Conservation (phyloP, 2,888 invertebrate species). For the Conops quadrifasciatus region DNA sequence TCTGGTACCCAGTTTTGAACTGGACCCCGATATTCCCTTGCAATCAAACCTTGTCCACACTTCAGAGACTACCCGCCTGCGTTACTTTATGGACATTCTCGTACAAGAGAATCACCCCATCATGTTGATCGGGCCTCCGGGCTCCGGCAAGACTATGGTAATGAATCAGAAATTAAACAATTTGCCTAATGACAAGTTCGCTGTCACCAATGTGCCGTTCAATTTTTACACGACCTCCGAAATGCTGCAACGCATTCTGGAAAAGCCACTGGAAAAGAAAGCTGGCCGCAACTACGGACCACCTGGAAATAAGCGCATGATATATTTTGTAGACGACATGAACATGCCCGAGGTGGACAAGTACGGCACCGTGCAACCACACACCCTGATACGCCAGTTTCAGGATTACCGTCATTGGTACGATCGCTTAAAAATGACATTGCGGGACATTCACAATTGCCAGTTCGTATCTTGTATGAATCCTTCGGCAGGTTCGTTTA, state of each 20-base stretch:
- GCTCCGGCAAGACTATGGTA: conserved; percentile 92
- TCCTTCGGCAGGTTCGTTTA: conserved; percentile 94
- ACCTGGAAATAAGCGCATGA: conserved; percentile 88
- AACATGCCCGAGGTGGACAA: conserved; percentile 97
- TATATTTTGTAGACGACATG: conserved; percentile 95
- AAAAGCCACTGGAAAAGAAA: conserved; percentile 93
- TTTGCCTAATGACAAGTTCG: conserved; percentile 76
- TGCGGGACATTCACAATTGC: conserved; percentile 92
- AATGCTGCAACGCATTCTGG: conserved; percentile 86
- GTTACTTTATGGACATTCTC: conserved; percentile 88
- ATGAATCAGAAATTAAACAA: conserved; percentile 82
- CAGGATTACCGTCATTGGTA: conserved; percentile 97
- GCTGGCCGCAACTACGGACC: conserved; percentile 94
- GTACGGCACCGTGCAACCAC: conserved; percentile 95
- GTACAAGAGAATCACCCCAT: conserved; percentile 81
- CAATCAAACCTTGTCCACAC: conserved; percentile 83
- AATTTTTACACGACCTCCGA: conserved; percentile 96
- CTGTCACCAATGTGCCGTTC: conserved; percentile 88
- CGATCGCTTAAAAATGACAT: conserved; percentile 82
- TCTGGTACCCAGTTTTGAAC: conserved; percentile 77
- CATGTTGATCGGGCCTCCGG: conserved; percentile 90
- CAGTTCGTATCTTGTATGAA: conserved; percentile 97
- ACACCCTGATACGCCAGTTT: conserved; percentile 90
- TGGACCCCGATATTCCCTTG: conserved; percentile 87
- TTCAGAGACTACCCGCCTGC: conserved; percentile 85